phyloP scores from a whole-genome alignment of 2,797 vertebrate genomes.

The Rhynchotus rufescens region DNA sequence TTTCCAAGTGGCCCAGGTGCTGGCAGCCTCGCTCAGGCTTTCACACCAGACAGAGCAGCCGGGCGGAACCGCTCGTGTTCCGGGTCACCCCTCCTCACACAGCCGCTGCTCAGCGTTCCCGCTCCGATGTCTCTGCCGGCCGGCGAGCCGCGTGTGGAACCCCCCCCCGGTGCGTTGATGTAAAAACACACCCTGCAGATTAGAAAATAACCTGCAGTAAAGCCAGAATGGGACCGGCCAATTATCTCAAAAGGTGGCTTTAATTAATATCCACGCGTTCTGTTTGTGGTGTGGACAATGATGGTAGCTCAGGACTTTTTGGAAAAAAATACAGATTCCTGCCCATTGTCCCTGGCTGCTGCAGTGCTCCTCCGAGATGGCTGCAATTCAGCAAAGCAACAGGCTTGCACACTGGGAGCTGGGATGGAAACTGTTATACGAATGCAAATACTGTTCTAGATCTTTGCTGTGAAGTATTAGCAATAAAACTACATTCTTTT shows the following conservation, averaged over 20 bases:
- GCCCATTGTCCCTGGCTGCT: slow-evolving; percentile 34
- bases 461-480: background rate
- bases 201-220: background rate
- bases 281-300: slow-evolving; percentile 44
- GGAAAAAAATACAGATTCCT: slow-evolving; percentile 40
- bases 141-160: background rate
- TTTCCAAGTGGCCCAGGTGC: background rate
- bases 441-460: slow-evolving; percentile 31
- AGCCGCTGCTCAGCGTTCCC: background rate
- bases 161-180: background rate
- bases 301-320: slow-evolving; percentile 44
- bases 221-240: background rate
- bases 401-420: slow-evolving; percentile 17
- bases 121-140: background rate
- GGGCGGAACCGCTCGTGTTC: background rate
- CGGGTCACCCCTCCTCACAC: too few relatives aligned
- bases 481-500: background rate
- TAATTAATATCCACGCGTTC: slow-evolving; percentile 49
- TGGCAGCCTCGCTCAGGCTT: background rate
- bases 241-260: slow-evolving; percentile 54
- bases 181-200: background rate
- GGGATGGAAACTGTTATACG: slow-evolving; percentile 23
- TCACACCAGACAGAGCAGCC: background rate
- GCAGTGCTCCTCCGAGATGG: slow-evolving; percentile 9
- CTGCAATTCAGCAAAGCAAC: slow-evolving; percentile 32